Base-by-base conservation (phyloP, 2,113 vertebrate species). In the Odocoileus virginianus region DNA sequence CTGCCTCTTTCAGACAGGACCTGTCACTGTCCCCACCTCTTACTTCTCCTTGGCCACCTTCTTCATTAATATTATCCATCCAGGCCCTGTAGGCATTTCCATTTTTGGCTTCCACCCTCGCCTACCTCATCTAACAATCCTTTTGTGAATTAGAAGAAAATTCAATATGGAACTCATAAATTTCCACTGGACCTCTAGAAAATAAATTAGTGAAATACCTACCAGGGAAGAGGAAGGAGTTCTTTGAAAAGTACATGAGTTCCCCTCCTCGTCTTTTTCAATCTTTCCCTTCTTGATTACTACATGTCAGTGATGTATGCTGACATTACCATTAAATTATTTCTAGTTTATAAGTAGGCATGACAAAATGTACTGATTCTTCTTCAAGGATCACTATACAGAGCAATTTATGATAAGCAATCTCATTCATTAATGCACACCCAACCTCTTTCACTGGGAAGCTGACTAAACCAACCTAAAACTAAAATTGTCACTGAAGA, bases 371-470 rank as follows among this genome's bases (percentile, higher is more conserved):
- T 17, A 74, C 43, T 74, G 40, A 71, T 43, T 84, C 93, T 36
- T 92, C 52, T 95, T 93, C 5, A 15, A 96, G 50, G 52, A 94
- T 85, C 60, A 50, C 10, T 50, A 9, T 47, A 81, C 28, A 89
- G 28, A 86, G 11, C 54, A 79, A 87, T 84, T 88, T 86, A 87
- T 21, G 50, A 93, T 36, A 10, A 76, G 33, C 25, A 84, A 95
- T 25, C 1, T 25, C 28, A 86, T 81, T 16, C 28, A 93, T 78
- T 92, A 84, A 95, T 40, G 17, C 43, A 96, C n/a, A 93, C 33
- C 45, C 67, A 86, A 87, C 21, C 57, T 94, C 58, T 64, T 92
- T 92, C 58, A 87, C 57, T 21, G 83, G 86, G 67, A 92, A 97
- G 47, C n/a, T 87, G 55, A 93, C 64, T 91, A 93, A 96, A 97